Percentiles rank a stretch among this genome's conserved stretches.
These are phyloP conservation scores for Eciton burchellii DNA, from an alignment of 1,140 invertebrate genomes.

Conservation along the genomic window DNA sequence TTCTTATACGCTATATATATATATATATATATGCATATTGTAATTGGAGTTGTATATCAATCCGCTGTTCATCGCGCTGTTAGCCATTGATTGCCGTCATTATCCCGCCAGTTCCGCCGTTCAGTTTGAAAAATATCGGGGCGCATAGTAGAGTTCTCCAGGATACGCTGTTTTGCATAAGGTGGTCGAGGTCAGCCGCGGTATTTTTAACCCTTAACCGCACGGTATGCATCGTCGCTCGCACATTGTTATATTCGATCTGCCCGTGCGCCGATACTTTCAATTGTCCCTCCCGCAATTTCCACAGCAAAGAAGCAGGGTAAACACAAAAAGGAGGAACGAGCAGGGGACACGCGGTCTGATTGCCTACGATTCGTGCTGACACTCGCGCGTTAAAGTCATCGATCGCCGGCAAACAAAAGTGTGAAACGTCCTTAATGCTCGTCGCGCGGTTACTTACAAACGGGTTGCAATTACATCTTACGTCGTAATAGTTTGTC, in stretches of 20 bases:
- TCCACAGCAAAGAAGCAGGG: no score
- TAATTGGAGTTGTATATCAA: conserved; percentile 29
- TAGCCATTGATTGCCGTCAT: conserved; percentile 53
- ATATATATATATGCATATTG: conserved; percentile 30
- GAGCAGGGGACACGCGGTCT: not conserved
- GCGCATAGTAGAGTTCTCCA: conserved; percentile 26
- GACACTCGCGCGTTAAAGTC: conserved; percentile 14
- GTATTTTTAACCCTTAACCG: conserved; percentile 53
- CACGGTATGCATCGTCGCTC: conserved; percentile 12
- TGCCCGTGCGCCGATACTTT: conserved; percentile 11
- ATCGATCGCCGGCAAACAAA: conserved; percentile 14
- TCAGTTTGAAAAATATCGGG: not conserved
- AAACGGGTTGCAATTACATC: conserved; percentile 76
- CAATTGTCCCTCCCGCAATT: not conserved
- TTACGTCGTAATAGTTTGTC: conserved; percentile 76
- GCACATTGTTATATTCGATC: conserved; percentile 24
- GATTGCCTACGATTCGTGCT: not conserved
- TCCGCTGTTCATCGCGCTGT: conserved; percentile 50
- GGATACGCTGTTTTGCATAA: conserved; percentile 59
- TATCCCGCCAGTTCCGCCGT: not conserved
- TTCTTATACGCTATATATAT: conserved; percentile 6
- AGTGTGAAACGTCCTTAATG: conserved; percentile 57
- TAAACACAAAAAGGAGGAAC: no score
- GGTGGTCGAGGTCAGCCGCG: conserved; percentile 52
- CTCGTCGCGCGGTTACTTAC: conserved; percentile 54